A percentile compares a stretch with the other conserved stretches of the same genome.
Conservation (phyloP, 2,113 vertebrate genomes). For the Aegotheles bennettii region DNA sequence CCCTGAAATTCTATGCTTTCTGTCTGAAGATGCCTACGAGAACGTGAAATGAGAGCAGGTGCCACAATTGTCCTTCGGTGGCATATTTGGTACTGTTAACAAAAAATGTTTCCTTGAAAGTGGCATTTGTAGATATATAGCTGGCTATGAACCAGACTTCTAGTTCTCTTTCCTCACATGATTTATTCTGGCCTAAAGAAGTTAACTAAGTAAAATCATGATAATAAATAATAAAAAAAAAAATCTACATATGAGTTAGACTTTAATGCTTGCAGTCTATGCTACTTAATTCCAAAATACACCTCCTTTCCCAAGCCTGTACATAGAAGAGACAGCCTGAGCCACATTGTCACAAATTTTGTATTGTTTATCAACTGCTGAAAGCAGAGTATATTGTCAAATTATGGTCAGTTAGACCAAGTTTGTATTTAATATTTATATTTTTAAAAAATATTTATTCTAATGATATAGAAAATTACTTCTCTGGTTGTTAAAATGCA, state of each 20-base stretch:
- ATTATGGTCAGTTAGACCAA: not conserved
- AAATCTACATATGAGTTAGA: not conserved
- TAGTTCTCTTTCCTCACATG: not conserved
- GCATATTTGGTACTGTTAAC: not conserved
- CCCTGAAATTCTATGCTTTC: not conserved
- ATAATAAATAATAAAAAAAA: not conserved
- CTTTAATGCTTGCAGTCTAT: not conserved
- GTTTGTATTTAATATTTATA: not conserved
- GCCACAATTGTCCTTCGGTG: not conserved
- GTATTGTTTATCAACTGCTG: not conserved
- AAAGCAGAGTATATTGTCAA: not conserved
- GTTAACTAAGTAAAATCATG: not conserved
- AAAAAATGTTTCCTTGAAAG: not conserved
- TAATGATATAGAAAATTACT: not conserved
- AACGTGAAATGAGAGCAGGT: not conserved
- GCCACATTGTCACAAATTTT: not conserved
- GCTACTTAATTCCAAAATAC: not conserved
- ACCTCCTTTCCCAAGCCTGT: not conserved
- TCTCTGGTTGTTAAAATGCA: not conserved
- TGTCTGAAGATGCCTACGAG: not conserved
- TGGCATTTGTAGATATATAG: not conserved
- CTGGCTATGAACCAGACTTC: not conserved
- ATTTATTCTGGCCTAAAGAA: not conserved
- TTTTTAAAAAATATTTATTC: not conserved
- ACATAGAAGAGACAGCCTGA: not conserved